Conservation (phyloP, 64 coral and sea anemone species). For the Cladopsammia gracilis region DNA sequence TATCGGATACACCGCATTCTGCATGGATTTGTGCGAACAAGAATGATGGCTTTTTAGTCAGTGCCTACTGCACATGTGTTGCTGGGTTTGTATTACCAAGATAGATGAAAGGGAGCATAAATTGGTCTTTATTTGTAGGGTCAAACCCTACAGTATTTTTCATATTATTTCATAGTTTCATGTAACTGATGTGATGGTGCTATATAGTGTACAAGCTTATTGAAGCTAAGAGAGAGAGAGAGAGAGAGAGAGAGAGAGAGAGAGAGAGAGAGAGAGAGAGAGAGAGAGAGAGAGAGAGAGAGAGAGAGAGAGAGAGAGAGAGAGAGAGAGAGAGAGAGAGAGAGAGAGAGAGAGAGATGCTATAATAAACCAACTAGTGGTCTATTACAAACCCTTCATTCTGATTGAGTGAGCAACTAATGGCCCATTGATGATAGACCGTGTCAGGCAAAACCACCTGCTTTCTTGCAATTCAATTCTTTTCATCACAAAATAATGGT, state of each 20-base stretch:
- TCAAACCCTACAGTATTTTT: neutral
- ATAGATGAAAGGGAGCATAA: no score
- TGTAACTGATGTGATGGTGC: neutral
- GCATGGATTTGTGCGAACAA: no score
- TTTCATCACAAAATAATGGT: conserved; percentile 26
- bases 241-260: no score
- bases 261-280: no score
- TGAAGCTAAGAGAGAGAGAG: conserved; percentile 1
- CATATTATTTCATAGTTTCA: neutral
- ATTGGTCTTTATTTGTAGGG: no score
- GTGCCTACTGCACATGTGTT: no score
- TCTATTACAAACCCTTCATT: conserved; percentile 37
- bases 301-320: no score
- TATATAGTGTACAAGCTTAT: neutral
- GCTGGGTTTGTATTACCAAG: no score
- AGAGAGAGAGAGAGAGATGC: neutral
- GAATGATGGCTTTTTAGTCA: no score
- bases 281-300: no score
- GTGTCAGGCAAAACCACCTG: conserved; percentile 31
- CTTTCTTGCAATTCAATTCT: conserved; percentile 1
- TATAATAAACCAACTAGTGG: conserved; percentile 36
- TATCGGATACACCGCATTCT: no score
- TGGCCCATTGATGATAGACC: conserved; percentile 34
- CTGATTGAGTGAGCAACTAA: conserved; percentile 47
- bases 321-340: no score